Conservation (phyloP, 2,113 vertebrate genomes). For the Pedionomus torquatus region DNA sequence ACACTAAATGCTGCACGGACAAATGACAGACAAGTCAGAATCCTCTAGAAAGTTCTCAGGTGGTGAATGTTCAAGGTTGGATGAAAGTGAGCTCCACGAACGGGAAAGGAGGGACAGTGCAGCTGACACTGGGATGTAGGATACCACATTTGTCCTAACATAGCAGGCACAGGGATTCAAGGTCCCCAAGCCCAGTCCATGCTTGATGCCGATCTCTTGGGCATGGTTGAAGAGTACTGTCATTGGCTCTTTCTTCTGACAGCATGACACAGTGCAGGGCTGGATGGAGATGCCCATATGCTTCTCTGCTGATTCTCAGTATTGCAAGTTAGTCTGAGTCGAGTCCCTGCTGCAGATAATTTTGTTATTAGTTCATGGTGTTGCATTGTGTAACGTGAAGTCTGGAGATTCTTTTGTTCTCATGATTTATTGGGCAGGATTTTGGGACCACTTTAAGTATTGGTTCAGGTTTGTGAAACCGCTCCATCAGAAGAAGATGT, state of each 20-base stretch:
- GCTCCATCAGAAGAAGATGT: background rate
- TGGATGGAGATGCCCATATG: background rate
- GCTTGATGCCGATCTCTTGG: background rate
- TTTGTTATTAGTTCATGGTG: background rate
- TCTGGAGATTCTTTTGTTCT: background rate
- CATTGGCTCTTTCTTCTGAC: background rate
- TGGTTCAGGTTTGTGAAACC: background rate
- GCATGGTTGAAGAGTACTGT: background rate
- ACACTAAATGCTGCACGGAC: background rate
- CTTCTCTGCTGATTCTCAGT: background rate
- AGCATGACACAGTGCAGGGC: background rate
- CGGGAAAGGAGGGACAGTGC: background rate
- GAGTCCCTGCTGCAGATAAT: background rate
- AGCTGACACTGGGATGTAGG: background rate
- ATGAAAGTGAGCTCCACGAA: background rate
- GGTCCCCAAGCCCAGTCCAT: background rate
- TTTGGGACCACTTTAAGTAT: background rate
- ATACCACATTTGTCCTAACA: background rate
- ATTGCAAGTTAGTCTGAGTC: background rate
- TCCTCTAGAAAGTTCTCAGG: background rate
- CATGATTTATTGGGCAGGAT: background rate
- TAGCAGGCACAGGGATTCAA: fast-evolving
- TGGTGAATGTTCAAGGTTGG: background rate
- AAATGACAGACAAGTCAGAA: background rate
- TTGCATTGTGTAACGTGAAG: fast-evolving